Conservation (phyloP, 2,797 vertebrate genomes). For the Halcyon leucocephala region DNA sequence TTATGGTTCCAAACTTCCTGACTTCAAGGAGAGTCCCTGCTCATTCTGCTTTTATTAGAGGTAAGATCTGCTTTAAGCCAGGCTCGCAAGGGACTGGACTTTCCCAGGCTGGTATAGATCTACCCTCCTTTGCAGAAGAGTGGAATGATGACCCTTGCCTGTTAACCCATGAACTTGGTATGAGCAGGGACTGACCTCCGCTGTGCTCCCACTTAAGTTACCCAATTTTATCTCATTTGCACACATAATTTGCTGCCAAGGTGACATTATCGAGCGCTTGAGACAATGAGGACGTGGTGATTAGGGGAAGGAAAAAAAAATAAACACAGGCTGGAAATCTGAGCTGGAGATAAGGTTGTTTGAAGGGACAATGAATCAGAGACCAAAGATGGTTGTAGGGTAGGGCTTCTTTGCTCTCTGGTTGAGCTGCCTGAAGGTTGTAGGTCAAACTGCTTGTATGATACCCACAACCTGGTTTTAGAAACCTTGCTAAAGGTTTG, state of each 20-base stretch:
- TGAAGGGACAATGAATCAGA: background rate
- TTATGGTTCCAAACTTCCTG: background rate
- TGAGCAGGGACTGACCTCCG: background rate
- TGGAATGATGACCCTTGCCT: background rate
- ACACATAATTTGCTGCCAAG: slow-evolving; percentile 12
- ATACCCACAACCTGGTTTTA: background rate
- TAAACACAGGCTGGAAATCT: background rate
- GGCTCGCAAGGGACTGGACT: background rate
- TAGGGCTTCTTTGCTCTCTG: background rate
- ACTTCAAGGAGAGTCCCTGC: background rate
- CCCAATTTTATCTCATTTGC: background rate
- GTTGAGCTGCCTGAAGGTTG: background rate
- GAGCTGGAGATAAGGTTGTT: background rate
- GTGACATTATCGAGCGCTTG: background rate
- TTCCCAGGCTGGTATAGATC: background rate
- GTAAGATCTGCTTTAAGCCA: background rate
- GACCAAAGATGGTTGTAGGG: background rate
- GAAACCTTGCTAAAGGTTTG: background rate
- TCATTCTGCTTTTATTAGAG: background rate
- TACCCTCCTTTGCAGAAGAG: background rate
- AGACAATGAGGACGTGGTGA: background rate
- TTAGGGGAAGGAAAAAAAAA: background rate
- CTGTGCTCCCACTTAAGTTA: background rate
- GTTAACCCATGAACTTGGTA: background rate
- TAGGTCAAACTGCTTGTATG: background rate